Evolutionary conservation across 2,888 invertebrate genomes (phyloP), one percentile per base, ranked within the genome.

Genomic region (Archips xylosteana): DNA sequence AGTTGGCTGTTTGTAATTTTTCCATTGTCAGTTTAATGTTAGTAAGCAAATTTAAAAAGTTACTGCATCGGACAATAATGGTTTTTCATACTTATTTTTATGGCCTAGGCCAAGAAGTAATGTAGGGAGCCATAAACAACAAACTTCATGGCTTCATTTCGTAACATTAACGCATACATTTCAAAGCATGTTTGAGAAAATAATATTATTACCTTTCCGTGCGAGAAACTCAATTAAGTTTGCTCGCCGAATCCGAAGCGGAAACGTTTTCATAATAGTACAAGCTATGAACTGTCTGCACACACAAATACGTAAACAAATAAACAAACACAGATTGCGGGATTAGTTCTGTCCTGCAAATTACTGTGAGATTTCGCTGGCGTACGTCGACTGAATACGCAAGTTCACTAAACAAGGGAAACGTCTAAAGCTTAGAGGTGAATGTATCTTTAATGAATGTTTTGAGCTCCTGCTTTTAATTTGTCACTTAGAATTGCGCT

Each of bases 321-420:
- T 32, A 65, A 66, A 71, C 65, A 66, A 71, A 51, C 45, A 57
- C 32, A n/a, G 49, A 66, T 63, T 70, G 54, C 34, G 12, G 45
- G 54, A 70, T 63, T 63, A 63, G 54, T 51, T 15, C n/a, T 70
- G 70, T 63, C 51, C 57, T 63, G 63, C 57, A 54, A 54, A 45
- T 63, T 69, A 51, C 61, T 13, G 39, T 36, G 49, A 61, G 59
- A 68, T 68, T 39, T 32, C 32, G 63, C 47, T 34, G 23, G 13
- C 45, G 13, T 13, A 62, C 51, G 57, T 32, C n/a, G 42, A 10
- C 39, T 70, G 70, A 70, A 70, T 62, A 63, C 32, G 32, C 3
- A 32, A 63, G 57, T 34, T 32, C 10, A 6, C 34, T 13, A 47
- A 47, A 63, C 63, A 45, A 47, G 63, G 47, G 32, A 63, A 23